Base-by-base conservation (phyloP, 2,113 vertebrate genomes). In the Amphiprion percula region DNA sequence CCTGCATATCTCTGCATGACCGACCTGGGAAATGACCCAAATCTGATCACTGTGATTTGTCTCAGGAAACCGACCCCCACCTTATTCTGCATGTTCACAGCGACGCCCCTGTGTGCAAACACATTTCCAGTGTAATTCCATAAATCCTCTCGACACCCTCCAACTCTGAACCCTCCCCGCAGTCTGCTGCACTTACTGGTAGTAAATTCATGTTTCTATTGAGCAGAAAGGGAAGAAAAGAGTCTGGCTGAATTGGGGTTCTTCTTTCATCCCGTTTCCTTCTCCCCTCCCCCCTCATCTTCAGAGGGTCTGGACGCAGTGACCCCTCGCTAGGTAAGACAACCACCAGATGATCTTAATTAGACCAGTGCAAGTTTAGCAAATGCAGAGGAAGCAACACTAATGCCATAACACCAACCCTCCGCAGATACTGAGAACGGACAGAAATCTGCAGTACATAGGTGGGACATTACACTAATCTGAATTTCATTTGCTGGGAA, bases 321-420 rank as follows among this genome's bases (percentile, higher is more conserved):
- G 88, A 92, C 82, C 86, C 75, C 77, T 67, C 50, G 4, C 80
- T 68, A 86, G 82, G 84, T 81, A 85, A 67, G 80, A 88, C 47
- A 63, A 50, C 69, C 80, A 44, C 74, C 91, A 92, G 88, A 88
- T 91, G 92, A 91, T 73, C 79, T 87, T 87, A 86, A 91, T 92
- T 89, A 90, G 17, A 61, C 46, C 65, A 1, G 0, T 17, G 80
- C 53, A 64, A 80, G 50, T 86, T 87, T 71, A 80, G 68, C 10
- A 4, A 80, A 74, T 33, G 52, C 58, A 77, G 69, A 82, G 80
- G 65, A 89, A 83, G 61, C 65, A 49, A 39, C 59, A 39, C 47
- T 11, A 68, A 77, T 81, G 66, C 28, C 30, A 50, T n/a, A 39
- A 73, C 71, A 72, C 21, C 81, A 59, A 58, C 76, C 26, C 33